phyloP scores from a whole-genome alignment of 2,797 vertebrate species.

The Ctenopoma multispine region DNA sequence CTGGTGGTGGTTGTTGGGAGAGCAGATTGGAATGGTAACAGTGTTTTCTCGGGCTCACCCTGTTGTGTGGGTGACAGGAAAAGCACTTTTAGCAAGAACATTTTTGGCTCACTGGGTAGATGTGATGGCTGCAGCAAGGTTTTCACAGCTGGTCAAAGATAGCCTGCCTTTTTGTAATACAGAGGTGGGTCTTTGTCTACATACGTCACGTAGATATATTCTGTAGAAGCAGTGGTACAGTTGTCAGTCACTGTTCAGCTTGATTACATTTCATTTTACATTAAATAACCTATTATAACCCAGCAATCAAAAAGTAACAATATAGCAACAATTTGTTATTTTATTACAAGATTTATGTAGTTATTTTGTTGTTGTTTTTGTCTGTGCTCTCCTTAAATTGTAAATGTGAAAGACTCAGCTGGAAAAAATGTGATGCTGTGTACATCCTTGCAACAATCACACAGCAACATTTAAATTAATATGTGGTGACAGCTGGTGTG shows the following conservation, averaged over 20 bases:
- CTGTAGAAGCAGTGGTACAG: neutral
- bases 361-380: neutral
- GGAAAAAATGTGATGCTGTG: neutral
- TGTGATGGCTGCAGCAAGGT: conserved; percentile 31
- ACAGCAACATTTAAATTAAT: neutral
- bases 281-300: neutral
- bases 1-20: neutral
- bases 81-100: conserved; percentile 59
- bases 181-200: conserved; percentile 28
- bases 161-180: conserved; percentile 39
- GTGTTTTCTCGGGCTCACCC: conserved; percentile 27
- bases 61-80: conserved; percentile 63
- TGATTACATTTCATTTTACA: neutral
- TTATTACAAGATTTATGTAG: neutral
- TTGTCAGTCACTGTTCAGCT: neutral
- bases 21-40: conserved; percentile 6
- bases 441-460: neutral
- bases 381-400: neutral
- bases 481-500: neutral
- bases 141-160: conserved; percentile 54
- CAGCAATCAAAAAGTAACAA: neutral
- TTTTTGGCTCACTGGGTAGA: conserved; percentile 40
- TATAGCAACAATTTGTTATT: neutral
- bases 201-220: conserved; percentile 1
- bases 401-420: neutral